phyloP scores from a whole-genome alignment of 2,113 vertebrate genomes.

The Chaetops frenatus region DNA sequence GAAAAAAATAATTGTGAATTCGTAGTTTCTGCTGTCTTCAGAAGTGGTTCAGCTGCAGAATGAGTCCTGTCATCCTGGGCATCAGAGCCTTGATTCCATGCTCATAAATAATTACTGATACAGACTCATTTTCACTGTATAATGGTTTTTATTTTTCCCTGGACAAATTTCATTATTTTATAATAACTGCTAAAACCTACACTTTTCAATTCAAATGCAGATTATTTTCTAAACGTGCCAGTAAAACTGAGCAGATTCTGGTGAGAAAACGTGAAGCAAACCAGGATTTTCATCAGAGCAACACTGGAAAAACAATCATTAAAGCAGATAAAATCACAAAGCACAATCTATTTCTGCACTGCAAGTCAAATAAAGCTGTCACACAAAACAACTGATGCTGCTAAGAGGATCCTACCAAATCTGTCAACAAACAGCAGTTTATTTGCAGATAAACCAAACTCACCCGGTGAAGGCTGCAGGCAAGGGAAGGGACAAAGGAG shows the following conservation, averaged over 20 bases:
- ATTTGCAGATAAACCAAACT: neutral
- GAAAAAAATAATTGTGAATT: neutral
- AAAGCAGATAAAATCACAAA: neutral
- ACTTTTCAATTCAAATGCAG: neutral
- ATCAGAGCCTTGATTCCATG: neutral
- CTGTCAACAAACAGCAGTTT: neutral
- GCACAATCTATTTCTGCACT: neutral
- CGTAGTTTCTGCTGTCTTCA: neutral
- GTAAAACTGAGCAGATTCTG: neutral
- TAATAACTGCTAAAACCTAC: neutral
- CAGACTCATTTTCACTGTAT: neutral
- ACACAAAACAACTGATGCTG: neutral
- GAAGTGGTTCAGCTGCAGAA: neutral
- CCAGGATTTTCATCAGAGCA: neutral
- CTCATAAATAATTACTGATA: neutral
- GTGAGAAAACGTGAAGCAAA: neutral
- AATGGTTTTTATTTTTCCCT: neutral
- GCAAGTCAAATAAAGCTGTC: neutral
- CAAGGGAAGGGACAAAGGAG: conserved; percentile 26
- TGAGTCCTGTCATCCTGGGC: neutral
- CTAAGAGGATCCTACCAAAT: neutral
- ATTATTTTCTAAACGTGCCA: neutral
- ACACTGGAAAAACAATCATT: neutral
- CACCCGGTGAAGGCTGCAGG: conserved; percentile 11
- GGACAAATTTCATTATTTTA: neutral